Conservation (phyloP, 2,888 invertebrate species). For the Nymphalis polychloros region DNA sequence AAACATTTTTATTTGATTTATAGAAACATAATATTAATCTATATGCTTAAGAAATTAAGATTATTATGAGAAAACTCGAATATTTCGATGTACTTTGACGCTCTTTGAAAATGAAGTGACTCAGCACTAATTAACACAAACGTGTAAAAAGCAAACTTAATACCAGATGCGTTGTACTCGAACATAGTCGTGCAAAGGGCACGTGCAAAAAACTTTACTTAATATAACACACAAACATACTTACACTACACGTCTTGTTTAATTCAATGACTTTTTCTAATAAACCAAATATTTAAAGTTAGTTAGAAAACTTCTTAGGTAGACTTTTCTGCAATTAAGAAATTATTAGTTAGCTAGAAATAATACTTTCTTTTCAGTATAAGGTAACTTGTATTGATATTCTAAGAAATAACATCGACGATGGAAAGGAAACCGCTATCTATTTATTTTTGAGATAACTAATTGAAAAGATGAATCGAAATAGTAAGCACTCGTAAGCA, state of each 20-base stretch:
- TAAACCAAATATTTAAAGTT: neutral
- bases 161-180: neutral
- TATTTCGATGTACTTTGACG: neutral
- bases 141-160: neutral
- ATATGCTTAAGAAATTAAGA: too few relatives aligned
- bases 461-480: too few relatives aligned
- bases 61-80: too few relatives aligned
- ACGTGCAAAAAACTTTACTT: neutral
- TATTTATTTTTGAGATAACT: too few relatives aligned
- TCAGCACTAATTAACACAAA: constrained; percentile 2
- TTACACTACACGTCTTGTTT: neutral
- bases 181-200: neutral
- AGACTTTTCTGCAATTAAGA: constrained; percentile 2
- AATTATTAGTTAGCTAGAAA: neutral
- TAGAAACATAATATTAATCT: too few relatives aligned
- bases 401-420: neutral
- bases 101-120: neutral
- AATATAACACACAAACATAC: neutral
- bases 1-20: too few relatives aligned
- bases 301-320: neutral
- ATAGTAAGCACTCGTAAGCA: too few relatives aligned
- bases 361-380: constrained; percentile 1
- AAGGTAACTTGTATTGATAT: neutral
- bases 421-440: neutral
- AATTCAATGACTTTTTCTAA: too few relatives aligned